phyloP scores from a whole-genome alignment of 2,113 vertebrate species.

The Zosterops borbonicus region DNA sequence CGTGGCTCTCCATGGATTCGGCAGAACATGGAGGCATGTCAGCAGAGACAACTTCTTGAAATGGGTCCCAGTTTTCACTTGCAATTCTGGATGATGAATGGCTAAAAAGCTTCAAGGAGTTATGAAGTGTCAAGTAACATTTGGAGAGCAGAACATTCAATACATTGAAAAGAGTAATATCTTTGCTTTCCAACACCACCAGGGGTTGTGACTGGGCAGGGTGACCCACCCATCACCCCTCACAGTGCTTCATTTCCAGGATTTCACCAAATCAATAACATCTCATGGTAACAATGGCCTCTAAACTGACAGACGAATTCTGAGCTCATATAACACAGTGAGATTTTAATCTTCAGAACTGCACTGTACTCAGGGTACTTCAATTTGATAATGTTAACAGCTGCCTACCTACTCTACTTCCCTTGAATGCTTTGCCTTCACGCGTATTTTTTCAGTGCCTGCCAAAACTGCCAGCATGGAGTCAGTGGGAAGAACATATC shows the following conservation, averaged over 20 bases:
- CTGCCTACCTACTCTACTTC: not conserved
- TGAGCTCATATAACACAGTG: not conserved
- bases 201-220: not conserved
- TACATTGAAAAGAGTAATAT: not conserved
- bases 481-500: not conserved
- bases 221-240: not conserved
- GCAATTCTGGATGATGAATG: not conserved
- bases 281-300: accelerated
- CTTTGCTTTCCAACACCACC: not conserved
- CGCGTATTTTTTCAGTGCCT: not conserved
- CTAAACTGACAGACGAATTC: not conserved
- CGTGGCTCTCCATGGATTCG: accelerated
- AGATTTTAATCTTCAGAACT: not conserved
- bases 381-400: not conserved
- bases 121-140: slow-evolving; percentile 12
- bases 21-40: not conserved
- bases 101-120: not conserved
- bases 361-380: not conserved
- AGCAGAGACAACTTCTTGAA: not conserved
- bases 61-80: not conserved
- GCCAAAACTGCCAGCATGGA: not conserved
- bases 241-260: not conserved
- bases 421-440: not conserved
- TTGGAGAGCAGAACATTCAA: not conserved
- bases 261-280: not conserved